Percentiles rank a stretch among this genome's conserved stretches.
Conservation (phyloP, 2,113 vertebrate species). For the Eulemur macaco region DNA sequence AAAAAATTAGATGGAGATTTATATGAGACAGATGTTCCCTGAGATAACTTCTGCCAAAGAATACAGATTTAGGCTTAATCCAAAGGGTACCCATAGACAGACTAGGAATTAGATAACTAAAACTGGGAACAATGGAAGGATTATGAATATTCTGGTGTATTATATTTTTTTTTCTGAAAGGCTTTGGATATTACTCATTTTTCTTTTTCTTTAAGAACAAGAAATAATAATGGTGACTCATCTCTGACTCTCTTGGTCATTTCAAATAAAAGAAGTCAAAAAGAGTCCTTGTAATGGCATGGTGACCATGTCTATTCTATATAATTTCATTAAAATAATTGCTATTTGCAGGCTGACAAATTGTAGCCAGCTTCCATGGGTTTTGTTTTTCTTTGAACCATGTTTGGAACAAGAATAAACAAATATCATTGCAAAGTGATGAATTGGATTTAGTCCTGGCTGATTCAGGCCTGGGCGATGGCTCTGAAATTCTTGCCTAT, state of each 20-base stretch:
- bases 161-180: conserved; percentile 11
- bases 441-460: conserved; percentile 47
- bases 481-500: conserved; percentile 59
- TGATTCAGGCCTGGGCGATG: conserved; percentile 74
- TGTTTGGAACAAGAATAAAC: conserved; percentile 67
- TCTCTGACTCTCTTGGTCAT: conserved; percentile 22
- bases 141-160: conserved; percentile 12
- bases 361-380: neutral
- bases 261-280: conserved; percentile 44
- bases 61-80: neutral
- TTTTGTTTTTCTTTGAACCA: conserved; percentile 50
- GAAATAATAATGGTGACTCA: conserved; percentile 32
- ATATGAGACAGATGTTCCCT: neutral
- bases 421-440: conserved; percentile 42
- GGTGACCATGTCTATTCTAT: neutral
- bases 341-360: neutral
- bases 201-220: conserved; percentile 43
- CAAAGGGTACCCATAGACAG: neutral
- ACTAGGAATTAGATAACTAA: neutral
- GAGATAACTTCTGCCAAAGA: neutral
- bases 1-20: neutral
- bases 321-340: neutral
- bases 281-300: neutral
- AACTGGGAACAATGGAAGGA: neutral
- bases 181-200: neutral